Evolutionary conservation across 2,797 vertebrate species (phyloP).

Genomic region (Sebastes taczanowskii): DNA sequence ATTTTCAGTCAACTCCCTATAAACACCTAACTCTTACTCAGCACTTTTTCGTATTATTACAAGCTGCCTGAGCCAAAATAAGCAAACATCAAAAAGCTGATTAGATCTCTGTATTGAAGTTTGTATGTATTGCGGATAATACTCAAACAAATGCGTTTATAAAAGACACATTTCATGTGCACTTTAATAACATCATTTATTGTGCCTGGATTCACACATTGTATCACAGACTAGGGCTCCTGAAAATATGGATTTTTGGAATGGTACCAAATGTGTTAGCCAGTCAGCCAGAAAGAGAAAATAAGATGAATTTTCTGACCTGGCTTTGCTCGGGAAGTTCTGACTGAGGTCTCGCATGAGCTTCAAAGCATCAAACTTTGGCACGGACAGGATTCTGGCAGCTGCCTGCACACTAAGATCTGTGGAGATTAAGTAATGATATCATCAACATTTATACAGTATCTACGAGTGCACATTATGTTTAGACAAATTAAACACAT

Average conservation of each 20-base stretch:
- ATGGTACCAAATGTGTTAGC: background rate
- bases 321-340: constrained; percentile 96
- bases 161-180: constrained; percentile 21
- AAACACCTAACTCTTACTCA: constrained; percentile 75
- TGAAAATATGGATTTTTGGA: constrained; percentile 33
- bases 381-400: constrained; percentile 86
- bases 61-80: constrained; percentile 59
- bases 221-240: background rate
- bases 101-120: constrained; percentile 46
- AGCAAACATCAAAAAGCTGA: constrained; percentile 56
- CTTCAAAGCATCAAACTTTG: constrained; percentile 91
- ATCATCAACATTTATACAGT: background rate
- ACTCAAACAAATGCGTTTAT: constrained; percentile 39
- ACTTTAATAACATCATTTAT: constrained; percentile 30
- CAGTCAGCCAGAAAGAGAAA: constrained; percentile 21
- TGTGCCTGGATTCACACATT: constrained; percentile 24
- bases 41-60: constrained; percentile 73
- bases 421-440: constrained; percentile 60
- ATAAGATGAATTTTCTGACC: constrained; percentile 78
- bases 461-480: background rate
- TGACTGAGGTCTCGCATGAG: constrained; percentile 94
- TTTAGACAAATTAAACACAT: background rate
- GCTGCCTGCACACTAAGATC: constrained; percentile 98
- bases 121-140: constrained; percentile 34
- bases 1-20: constrained; percentile 76